Conservation (phyloP, 2,888 invertebrate species). For the Agrotis segetum region DNA sequence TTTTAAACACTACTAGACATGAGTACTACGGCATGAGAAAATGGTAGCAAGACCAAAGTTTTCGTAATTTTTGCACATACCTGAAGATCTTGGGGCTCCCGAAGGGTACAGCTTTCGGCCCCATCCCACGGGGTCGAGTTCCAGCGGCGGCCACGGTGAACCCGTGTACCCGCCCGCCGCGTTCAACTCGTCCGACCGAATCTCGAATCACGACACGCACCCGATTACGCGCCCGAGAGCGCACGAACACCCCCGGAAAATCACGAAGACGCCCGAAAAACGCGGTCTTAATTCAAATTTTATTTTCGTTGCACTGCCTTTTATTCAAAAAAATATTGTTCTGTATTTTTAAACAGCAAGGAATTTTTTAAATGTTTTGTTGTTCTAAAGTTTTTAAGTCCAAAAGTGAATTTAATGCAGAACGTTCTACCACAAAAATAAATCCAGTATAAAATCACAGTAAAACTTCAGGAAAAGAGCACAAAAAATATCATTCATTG, state of each 20-base stretch:
- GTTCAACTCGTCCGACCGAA: constrained; percentile 95
- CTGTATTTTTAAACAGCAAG: constrained; percentile 2
- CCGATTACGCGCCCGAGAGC: constrained; percentile 82
- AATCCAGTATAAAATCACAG: constrained; percentile 44
- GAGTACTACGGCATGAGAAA: neutral
- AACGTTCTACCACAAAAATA: constrained; percentile 41
- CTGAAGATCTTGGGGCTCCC: constrained; percentile 92
- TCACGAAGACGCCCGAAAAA: constrained; percentile 72
- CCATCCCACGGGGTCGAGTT: constrained; percentile 95
- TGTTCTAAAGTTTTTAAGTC: constrained; percentile 19
- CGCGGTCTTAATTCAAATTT: constrained; percentile 66
- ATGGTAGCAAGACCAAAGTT: constrained; percentile 6
- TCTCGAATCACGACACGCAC: constrained; percentile 89
- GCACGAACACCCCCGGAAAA: constrained; percentile 81
- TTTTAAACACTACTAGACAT: neutral
- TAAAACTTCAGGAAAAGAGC: constrained; percentile 46
- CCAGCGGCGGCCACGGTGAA: constrained; percentile 95
- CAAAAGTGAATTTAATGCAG: constrained; percentile 18
- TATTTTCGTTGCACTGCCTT: constrained; percentile 45
- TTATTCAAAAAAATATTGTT: constrained; percentile 5
- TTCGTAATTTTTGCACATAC: constrained; percentile 71
- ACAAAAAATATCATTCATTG: constrained; percentile 59
- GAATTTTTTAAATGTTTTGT: neutral
- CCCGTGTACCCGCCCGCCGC: constrained; percentile 94
- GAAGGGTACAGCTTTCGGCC: constrained; percentile 95